Percentiles rank a stretch among this genome's conserved stretches.
Conservation (phyloP, 2,888 invertebrate species). For the Cerceris ruficornis region DNA sequence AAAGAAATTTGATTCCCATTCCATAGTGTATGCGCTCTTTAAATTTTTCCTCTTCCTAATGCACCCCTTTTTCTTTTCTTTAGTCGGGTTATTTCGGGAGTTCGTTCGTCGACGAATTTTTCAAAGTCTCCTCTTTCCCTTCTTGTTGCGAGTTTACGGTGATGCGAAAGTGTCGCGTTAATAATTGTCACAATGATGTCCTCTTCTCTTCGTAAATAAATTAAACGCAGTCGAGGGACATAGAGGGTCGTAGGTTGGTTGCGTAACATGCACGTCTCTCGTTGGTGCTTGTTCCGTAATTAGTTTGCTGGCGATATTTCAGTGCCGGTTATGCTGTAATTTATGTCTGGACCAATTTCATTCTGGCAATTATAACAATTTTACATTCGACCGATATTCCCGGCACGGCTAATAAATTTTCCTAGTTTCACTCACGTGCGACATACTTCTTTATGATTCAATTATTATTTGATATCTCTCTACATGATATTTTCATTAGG, state of each 20-base stretch:
- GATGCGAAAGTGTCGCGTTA: not conserved
- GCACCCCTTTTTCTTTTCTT: conserved; percentile 3
- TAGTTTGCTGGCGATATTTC: not conserved
- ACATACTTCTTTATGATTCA: too few species aligned
- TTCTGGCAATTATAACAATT: not conserved
- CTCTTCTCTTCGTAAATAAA: conserved; percentile 1
- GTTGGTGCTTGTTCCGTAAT: not conserved
- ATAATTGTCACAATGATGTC: not conserved
- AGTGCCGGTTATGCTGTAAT: conserved; percentile 1
- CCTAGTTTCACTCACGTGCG: not conserved
- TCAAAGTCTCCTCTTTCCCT: not conserved
- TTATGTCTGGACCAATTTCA: conserved; percentile 12
- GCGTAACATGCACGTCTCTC: not conserved
- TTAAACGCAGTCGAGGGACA: not conserved
- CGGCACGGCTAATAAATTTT: not conserved
- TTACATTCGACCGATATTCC: not conserved
- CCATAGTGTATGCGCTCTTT: not conserved
- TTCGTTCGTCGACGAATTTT: not conserved
- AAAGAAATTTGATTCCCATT: not conserved
- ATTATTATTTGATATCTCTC: too few species aligned
- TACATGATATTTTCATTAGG: too few species aligned
- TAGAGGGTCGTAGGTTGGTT: not conserved
- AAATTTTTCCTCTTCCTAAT: conserved; percentile 37
- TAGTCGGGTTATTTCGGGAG: not conserved
- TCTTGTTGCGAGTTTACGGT: not conserved